A percentile compares a stretch with the other conserved stretches of the same genome.
Evolutionary conservation across 1,140 invertebrate genomes (phyloP).

Genomic region (Heliothis virescens): DNA sequence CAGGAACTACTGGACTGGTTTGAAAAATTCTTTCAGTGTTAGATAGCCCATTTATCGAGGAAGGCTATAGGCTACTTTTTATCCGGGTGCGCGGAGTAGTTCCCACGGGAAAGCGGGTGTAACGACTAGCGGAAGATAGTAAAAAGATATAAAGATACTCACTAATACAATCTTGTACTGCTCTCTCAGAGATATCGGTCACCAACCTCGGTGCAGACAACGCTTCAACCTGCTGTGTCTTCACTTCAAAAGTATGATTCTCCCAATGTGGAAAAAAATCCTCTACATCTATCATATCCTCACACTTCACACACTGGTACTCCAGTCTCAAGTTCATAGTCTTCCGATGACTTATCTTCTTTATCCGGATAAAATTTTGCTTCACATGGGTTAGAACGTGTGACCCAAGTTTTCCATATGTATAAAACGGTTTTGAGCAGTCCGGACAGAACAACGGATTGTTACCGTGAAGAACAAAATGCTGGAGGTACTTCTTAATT

Average conservation of each 20-base stretch:
- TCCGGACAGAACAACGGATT: slow-evolving; percentile 12
- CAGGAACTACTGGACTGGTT: too few relatives aligned
- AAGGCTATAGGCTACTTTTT: too few relatives aligned
- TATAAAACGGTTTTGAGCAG: not conserved
- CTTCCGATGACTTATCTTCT: not conserved
- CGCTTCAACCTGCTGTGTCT: not conserved
- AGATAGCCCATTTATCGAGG: too few relatives aligned
- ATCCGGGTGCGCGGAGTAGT: too few relatives aligned
- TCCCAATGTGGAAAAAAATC: slow-evolving; percentile 53
- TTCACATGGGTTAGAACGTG: slow-evolving; percentile 44
- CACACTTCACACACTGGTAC: slow-evolving; percentile 47
- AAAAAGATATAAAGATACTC: not conserved
- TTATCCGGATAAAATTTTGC: slow-evolving; percentile 15
- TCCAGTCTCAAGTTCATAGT: not conserved
- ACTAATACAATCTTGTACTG: not conserved
- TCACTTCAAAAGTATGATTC: slow-evolving; percentile 15
- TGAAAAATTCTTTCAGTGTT: too few relatives aligned
- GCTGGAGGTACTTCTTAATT: not conserved
- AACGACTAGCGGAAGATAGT: too few relatives aligned
- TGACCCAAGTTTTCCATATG: not conserved
- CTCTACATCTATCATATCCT: not conserved
- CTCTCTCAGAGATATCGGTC: not conserved
- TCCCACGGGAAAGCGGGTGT: too few relatives aligned
- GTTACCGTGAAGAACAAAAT: not conserved
- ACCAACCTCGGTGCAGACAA: not conserved